A percentile compares a stretch with the other conserved stretches of the same genome.
These are phyloP conservation scores for Drosophila fungiperda DNA, from an alignment of 2,888 invertebrate species.

Conservation along the genomic window DNA sequence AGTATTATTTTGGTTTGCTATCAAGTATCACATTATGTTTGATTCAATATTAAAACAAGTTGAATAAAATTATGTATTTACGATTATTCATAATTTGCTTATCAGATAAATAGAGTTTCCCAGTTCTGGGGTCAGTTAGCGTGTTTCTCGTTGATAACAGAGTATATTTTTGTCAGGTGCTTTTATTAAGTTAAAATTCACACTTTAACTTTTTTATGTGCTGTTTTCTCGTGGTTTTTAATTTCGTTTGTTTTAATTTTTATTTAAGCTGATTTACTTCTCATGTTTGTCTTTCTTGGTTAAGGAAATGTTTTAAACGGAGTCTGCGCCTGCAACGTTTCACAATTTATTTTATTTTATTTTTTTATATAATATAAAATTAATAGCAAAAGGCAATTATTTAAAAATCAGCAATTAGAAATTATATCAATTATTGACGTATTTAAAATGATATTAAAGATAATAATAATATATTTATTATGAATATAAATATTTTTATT, in stretches of 20 bases:
- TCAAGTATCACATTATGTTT: background rate
- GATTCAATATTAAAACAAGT: background rate
- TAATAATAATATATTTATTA: background rate
- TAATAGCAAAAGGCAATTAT: constrained; percentile 17
- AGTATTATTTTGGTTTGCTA: background rate
- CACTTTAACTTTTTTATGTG: background rate
- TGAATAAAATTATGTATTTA: background rate
- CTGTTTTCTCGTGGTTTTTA: constrained; percentile 25
- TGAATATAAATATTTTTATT: background rate
- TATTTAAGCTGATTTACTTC: constrained; percentile 51
- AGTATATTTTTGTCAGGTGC: background rate
- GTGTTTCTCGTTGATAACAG: background rate
- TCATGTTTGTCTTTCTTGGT: background rate
- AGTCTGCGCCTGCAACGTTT: background rate
- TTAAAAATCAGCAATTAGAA: constrained; percentile 10
- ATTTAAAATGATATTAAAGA: background rate
- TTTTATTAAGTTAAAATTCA: background rate
- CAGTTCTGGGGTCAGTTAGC: background rate
- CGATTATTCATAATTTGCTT: background rate
- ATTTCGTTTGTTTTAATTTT: constrained; percentile 31
- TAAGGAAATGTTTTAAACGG: background rate
- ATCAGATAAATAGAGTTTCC: background rate
- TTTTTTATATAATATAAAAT: constrained; percentile 9
- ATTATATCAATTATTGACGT: background rate
- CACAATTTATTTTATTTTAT: constrained; percentile 18